Evolutionary conservation across 2,113 vertebrate genomes (phyloP), one percentile per base, ranked within the genome.

Genomic region (Eulacestoma nigropectus): DNA sequence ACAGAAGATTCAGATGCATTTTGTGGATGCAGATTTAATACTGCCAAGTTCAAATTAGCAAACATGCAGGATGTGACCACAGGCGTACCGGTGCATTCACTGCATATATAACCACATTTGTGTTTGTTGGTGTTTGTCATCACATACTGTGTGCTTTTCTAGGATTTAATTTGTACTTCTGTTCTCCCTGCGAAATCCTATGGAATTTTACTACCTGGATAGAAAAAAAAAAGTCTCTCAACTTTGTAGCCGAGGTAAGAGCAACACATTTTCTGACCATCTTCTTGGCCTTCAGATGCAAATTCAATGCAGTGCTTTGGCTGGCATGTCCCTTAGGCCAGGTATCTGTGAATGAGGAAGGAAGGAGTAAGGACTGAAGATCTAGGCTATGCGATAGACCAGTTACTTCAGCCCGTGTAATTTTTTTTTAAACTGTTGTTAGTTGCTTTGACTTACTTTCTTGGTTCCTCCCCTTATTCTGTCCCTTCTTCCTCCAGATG

Each of bases 371-470:
- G 55, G 64, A 27, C 55, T 9, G 21, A 52, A 23, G 11, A 25
- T 55, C 6, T 9, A 33, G 15, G 15, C 52, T 53, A 12, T 44
- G 32, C 11, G n/a, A 44, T 0, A 18, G 10, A 15, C 0, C 8
- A 46, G 52, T 67, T 52, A 46, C 46, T 60, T 80, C 19, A 30
- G 33, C 18, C 49, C 6, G 3, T 10, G 13, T 16, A 2, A 2
- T 15, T 17, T 5, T 3, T 41, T 15, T 39, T 12, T 5, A 18
- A 18, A 50, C 23, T 73, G 13, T 20, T 16, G 23, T 57, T 78
- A 44, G 35, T 60, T 60, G 25, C n/a, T 84, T 56, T 55, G 23
- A 33, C 10, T 57, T 17, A 33, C 0, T 5, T 21, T 35, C 6
- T 39, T 3, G 13, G 10, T 57, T 78, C 13, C 32, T 57, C 17